Conservation (phyloP, 2,797 vertebrate species). For the Muscicapa comitata region DNA sequence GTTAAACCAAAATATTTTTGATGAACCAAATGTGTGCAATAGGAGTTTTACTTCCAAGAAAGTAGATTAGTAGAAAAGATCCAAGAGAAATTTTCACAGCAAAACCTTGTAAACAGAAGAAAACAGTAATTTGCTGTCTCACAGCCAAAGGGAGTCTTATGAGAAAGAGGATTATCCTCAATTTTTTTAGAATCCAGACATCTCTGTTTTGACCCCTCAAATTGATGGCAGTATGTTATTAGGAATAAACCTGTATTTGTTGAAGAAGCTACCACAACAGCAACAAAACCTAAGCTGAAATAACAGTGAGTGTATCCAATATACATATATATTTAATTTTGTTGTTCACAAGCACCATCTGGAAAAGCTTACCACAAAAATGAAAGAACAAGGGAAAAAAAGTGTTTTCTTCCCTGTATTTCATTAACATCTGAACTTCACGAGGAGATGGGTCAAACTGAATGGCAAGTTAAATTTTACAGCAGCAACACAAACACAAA, state of each 20-base stretch:
- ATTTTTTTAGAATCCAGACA: not conserved
- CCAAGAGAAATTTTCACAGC: not conserved
- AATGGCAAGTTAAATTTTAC: not conserved
- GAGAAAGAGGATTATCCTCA: not conserved
- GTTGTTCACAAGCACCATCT: not conserved
- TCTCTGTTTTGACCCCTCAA: not conserved
- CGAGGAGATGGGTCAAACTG: not conserved
- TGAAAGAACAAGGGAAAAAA: not conserved
- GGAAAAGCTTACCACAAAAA: not conserved
- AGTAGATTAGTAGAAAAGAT: not conserved
- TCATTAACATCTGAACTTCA: not conserved
- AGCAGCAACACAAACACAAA: not conserved
- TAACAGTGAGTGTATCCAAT: not conserved
- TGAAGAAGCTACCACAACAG: not conserved
- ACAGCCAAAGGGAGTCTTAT: not conserved
- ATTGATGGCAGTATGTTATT: not conserved
- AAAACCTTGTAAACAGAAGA: not conserved
- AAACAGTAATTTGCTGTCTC: not conserved
- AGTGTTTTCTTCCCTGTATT: not conserved
- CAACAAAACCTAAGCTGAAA: not conserved
- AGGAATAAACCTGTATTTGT: not conserved
- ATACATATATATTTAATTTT: not conserved
- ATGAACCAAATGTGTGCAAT: not conserved
- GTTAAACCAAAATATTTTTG: not conserved
- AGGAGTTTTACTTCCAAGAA: not conserved